Evolutionary conservation across 2,797 vertebrate species (phyloP).

Genomic region (Molossus molossus): DNA sequence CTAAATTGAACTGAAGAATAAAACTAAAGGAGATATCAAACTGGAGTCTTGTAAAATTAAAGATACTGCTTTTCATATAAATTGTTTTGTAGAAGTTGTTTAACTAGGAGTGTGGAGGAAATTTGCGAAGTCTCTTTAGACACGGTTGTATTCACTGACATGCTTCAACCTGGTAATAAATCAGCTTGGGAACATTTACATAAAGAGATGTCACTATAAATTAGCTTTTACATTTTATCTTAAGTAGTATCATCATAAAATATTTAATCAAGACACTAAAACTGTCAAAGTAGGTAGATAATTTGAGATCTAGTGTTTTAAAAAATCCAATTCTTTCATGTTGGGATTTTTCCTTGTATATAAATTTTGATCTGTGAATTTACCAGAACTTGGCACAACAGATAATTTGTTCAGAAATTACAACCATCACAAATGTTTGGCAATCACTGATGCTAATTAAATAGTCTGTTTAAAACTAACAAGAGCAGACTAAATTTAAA

Average conservation of each 20-base stretch:
- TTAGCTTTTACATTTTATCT: conserved; percentile 82
- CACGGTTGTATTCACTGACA: conserved; percentile 64
- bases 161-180: conserved; percentile 71
- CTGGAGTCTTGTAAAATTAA: conserved; percentile 70
- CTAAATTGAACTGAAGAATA: conserved; percentile 70
- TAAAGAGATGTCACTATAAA: conserved; percentile 77
- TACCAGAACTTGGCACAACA: conserved; percentile 55
- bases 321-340: conserved; percentile 52
- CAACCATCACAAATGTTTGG: conserved; percentile 53
- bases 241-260: conserved; percentile 82
- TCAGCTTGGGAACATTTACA: conserved; percentile 77
- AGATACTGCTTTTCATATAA: conserved; percentile 71
- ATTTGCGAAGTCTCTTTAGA: conserved; percentile 67
- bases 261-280: conserved; percentile 84
- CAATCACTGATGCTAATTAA: conserved; percentile 67
- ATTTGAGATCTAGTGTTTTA: conserved; percentile 68
- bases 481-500: conserved; percentile 41
- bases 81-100: conserved; percentile 74
- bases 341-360: conserved; percentile 58
- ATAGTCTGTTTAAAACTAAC: conserved; percentile 35
- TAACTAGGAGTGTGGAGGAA: conserved; percentile 45
- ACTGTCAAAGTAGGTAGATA: conserved; percentile 78
- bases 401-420: conserved; percentile 69
- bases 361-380: conserved; percentile 64
- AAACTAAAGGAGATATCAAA: conserved; percentile 66